Evolutionary conservation across 2,888 invertebrate species (phyloP), one percentile per base, ranked within the genome.

Genomic region (Eurytoma californica): DNA sequence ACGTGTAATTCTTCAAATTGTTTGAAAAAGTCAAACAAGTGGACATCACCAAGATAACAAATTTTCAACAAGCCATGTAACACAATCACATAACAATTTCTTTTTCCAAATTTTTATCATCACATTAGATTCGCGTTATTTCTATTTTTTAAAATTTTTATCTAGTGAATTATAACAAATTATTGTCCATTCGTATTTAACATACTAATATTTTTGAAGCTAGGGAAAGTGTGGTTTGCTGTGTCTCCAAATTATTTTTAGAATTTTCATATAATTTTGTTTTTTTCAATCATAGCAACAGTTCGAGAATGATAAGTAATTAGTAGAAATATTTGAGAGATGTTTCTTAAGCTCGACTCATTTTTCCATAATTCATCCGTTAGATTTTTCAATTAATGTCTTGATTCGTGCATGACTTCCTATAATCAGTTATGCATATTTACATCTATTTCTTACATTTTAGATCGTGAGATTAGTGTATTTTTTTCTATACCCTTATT

Each of bases 171-270:
- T 60, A 69, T 60, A 55, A 74, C 49, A 51, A 70, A 81, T 58
- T 78, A 78, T 72, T 78, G 75, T 68, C 47, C 72, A 78, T 78
- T 75, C 78, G 72, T 77, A 72, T 75, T 80, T 82, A 77, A 77
- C 68, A 76, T 60, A 77, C 60, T 82, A 76, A 78, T 75, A 73
- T 66, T 66, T 7, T 39, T 57, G n/a, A 69, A 76, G 58, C 65
- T 76, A 83, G 82, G 82, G 80, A 74, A 80, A 79, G 82, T 82
- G 82, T 82, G 80, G 82, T 83, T 83, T 83, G 82, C 82, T 83
- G 82, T 83, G 80, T 79, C 67, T 78, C 57, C 39, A 77, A 69
- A 73, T 39, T 30, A 70, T 58, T 65, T 79, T 77, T 39, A 69
- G 55, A 74, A n/a, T 70, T 39, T 69, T 72, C 24, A 57, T 70